phyloP scores from a whole-genome alignment of 2,888 invertebrate species.

The Protophormia terraenovae region DNA sequence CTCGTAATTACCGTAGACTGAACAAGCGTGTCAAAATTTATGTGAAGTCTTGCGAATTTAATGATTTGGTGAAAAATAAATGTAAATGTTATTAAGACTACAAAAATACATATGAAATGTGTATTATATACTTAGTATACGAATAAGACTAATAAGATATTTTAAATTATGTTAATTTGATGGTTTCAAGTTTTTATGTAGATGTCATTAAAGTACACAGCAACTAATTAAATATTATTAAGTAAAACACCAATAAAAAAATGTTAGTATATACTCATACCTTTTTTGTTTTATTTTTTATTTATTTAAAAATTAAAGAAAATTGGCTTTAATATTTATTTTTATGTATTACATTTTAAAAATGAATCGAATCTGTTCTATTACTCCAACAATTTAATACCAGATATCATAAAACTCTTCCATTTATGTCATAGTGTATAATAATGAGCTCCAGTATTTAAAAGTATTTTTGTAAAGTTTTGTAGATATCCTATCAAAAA shows the following conservation, averaged over 20 bases:
- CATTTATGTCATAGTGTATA: too few species aligned
- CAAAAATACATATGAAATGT: not conserved
- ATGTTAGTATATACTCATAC: too few species aligned
- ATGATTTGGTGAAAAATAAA: conserved; percentile 60
- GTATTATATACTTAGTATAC: not conserved
- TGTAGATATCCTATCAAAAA: too few species aligned
- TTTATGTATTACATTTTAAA: too few species aligned
- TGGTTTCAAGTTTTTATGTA: conserved; percentile 52
- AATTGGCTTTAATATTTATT: too few species aligned
- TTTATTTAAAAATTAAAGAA: too few species aligned
- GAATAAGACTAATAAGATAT: conserved; percentile 55
- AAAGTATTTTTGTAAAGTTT: too few species aligned
- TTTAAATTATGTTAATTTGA: conserved; percentile 62
- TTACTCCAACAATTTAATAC: too few species aligned
- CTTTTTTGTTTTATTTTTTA: too few species aligned
- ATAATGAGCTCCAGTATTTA: too few species aligned
- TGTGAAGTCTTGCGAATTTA: conserved; percentile 55
- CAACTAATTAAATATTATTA: conserved; percentile 35
- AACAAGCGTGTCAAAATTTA: conserved; percentile 68
- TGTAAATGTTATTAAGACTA: conserved; percentile 19
- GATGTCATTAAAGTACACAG: conserved; percentile 42
- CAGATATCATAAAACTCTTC: too few species aligned
- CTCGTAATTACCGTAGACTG: conserved; percentile 65
- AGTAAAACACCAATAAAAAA: not conserved
- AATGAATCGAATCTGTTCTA: too few species aligned